Evolutionary conservation across 2,113 vertebrate species (phyloP), one percentile per base, ranked within the genome.

Genomic region (Cathartes aura): DNA sequence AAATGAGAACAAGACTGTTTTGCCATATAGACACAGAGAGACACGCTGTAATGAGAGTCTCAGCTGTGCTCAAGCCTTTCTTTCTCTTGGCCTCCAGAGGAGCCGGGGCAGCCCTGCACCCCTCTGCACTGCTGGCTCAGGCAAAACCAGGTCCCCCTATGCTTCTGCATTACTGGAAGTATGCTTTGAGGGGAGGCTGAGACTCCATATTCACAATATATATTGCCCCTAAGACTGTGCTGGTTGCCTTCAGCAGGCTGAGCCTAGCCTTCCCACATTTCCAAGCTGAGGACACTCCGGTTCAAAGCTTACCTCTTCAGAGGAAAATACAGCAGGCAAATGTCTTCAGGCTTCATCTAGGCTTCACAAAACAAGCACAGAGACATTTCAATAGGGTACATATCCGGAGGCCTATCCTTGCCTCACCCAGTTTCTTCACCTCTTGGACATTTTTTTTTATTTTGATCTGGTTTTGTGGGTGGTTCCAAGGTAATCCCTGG

Each of bases 101-200:
- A 91, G 34, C 23, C 1, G 1, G 52, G 22, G 29, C 36, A 96
- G 58, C 18, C 22, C 75, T 68, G 36, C 18, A 53, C 6, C 7
- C 23, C 29, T 52, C 36, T 64, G 30, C 30, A 26, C 32, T 32
- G 42, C 15, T 72, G 36, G 6, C 24, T 75, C 19, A 47, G 47
- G 48, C 29, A 32, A 79, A 85, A 42, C 5, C 34, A 93, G 47
- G 90, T 19, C 5, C 11, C 6, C 29, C 29, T 62, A 48, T 91
- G 32, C 5, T 80, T 81, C 72, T 84, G 63, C 48, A 27, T 15
- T 27, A 15, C 42, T 43, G 34, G 22, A 68, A 59, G 6, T 15
- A 21, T 0, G 0, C 13, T 58, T n/a, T 22, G 12, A 72, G 13
- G 8, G 13, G 10, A 95, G 29, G 38, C 16, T 82, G 47, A 79